Conservation (phyloP, 2,888 invertebrate species). For the Halictus ligatus region DNA sequence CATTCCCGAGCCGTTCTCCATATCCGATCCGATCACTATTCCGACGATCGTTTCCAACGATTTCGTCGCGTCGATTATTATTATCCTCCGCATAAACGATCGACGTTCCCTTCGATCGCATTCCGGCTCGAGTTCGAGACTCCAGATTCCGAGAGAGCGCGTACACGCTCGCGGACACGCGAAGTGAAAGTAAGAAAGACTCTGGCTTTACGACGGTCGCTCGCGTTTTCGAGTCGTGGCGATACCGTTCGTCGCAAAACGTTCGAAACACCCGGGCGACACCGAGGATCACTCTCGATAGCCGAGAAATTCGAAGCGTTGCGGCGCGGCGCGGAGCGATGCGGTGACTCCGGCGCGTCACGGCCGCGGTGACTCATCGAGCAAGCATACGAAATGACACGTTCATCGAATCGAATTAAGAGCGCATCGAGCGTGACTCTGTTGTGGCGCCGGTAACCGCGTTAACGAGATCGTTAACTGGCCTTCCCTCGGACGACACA, state of each 20-base stretch:
- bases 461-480: conserved; percentile 32
- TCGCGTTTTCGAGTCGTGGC: neutral
- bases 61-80: neutral
- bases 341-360: neutral
- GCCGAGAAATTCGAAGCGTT: neutral
- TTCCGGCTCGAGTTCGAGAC: neutral
- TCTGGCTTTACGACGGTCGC: neutral
- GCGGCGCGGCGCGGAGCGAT: neutral
- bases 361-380: conserved; percentile 55
- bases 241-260: neutral
- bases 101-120: neutral
- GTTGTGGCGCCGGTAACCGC: conserved; percentile 31
- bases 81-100: too few relatives aligned
- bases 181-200: conserved; percentile 58
- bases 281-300: neutral
- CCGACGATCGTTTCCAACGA: neutral
- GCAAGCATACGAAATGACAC: conserved; percentile 56
- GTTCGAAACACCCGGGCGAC: neutral
- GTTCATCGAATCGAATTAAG: conserved; percentile 67
- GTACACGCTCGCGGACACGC: conserved; percentile 8
- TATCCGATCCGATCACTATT: neutral
- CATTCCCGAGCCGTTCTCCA: neutral
- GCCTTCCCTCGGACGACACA: neutral
- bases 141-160: neutral
- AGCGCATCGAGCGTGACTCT: conserved; percentile 49